Evolutionary conservation across 2,888 invertebrate species (phyloP), one percentile per base, ranked within the genome.

Genomic region (Andrena flavipes): DNA sequence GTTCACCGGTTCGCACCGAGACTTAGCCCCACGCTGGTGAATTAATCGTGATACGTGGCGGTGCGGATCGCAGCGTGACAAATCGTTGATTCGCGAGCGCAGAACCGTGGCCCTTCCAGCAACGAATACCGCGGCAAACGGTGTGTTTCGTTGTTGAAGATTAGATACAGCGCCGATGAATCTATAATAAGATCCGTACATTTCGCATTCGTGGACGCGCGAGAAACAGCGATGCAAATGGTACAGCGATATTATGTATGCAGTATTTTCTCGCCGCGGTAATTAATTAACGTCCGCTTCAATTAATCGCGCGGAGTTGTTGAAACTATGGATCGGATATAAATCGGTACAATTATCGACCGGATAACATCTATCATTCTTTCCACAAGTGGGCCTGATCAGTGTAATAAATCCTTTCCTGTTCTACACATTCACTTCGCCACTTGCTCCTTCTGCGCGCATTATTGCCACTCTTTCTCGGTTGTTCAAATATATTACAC

Each of bases 281-380:
- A 82, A 70, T 70, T 51, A 54, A 51, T 74, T 49, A 56, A 20
- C 48, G 8, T 60, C 56, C 8, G 33, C 8, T 67, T 49, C 29
- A 42, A 72, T 74, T 77, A 42, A 54, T 42, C 20, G 10, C 13
- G n/a, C 13, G 13, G 2, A 64, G 16, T 30, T 1, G 42, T 68
- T 30, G 33, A 23, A 20, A 8, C 7, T 42, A 29, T 54, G n/a
- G 29, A 33, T 73, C 29, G 8, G 13, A 68, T 67, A 60, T 35
- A 67, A 68, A 79, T 72, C 67, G 33, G 23, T 49, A 33, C 35
- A 23, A 79, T 79, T 76, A 76, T 75, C 48, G 16, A 54, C 54
- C 54, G 62, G 62, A 68, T 78, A 74, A 74, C 65, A 56, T 75
- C 10, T 69, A 49, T 69, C 42, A 48, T 20, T 26, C 49, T 56